Evolutionary conservation across 1,140 invertebrate genomes (phyloP).

Genomic region (Megalopta genalis): DNA sequence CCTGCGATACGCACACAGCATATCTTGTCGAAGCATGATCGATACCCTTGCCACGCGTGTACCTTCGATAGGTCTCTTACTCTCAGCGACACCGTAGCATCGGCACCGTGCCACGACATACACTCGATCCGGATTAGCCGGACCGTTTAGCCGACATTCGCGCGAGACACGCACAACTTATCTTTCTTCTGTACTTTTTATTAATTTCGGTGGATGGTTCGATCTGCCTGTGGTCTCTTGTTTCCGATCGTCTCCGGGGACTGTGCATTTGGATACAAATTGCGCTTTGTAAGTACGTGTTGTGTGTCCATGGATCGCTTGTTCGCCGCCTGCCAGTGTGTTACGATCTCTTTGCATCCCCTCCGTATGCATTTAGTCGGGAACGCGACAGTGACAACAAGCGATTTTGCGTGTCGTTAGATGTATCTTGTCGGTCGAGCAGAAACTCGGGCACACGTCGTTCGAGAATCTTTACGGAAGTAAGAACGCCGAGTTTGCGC

Average conservation of each 20-base stretch:
- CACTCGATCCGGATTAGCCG: no score
- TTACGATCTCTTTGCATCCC: slow-evolving; percentile 37
- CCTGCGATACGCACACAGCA: slow-evolving; percentile 29
- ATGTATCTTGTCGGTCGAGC: slow-evolving; percentile 41
- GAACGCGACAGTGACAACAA: background rate
- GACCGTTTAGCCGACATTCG: no score
- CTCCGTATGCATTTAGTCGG: slow-evolving; percentile 24
- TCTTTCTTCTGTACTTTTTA: slow-evolving; percentile 77
- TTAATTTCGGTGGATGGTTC: slow-evolving; percentile 78
- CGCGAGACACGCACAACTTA: slow-evolving; percentile 61
- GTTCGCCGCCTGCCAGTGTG: slow-evolving; percentile 51
- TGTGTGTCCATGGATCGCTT: slow-evolving; percentile 65
- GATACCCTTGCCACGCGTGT: background rate
- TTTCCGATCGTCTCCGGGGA: slow-evolving; percentile 69
- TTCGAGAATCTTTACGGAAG: no score
- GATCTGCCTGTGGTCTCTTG: slow-evolving; percentile 73
- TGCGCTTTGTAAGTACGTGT: slow-evolving; percentile 76
- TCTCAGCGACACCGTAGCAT: no score
- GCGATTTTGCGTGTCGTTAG: slow-evolving; percentile 23
- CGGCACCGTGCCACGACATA: no score
- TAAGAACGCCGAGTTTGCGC: no score
- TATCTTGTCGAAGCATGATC: slow-evolving; percentile 40
- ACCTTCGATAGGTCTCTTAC: no score
- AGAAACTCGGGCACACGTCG: slow-evolving; percentile 29
- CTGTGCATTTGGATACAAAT: slow-evolving; percentile 73